These are phyloP conservation scores for Pteromalus puparum DNA, from an alignment of 1,140 invertebrate genomes.

Conservation along the genomic window DNA sequence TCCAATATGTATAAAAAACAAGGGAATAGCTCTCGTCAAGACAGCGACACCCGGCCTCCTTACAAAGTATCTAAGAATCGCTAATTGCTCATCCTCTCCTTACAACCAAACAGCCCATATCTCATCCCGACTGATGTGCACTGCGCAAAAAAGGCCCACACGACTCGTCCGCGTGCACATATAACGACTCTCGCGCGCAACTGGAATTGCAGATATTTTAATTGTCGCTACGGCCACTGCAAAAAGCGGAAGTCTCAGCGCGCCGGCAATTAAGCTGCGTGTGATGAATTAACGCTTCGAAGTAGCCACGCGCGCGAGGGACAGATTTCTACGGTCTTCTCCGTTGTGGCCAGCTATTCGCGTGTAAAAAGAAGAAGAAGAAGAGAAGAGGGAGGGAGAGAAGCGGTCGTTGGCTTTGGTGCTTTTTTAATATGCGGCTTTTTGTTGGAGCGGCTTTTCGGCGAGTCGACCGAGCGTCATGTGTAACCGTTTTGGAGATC, in stretches of 20 bases:
- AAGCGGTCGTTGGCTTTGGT: slow-evolving; percentile 37
- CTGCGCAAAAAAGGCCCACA: slow-evolving; percentile 10
- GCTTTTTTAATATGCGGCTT: slow-evolving; percentile 44
- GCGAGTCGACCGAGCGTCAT: background rate
- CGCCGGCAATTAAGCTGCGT: slow-evolving; percentile 36
- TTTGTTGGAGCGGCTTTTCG: slow-evolving; percentile 29
- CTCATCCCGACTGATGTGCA: background rate
- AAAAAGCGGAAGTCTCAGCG: background rate
- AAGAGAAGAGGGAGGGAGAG: background rate
- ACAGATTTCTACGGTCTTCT: background rate
- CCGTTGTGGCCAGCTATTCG: background rate
- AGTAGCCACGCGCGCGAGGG: background rate
- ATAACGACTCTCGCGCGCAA: slow-evolving; percentile 38
- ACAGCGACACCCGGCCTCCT: background rate
- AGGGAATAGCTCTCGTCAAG: background rate
- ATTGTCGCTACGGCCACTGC: background rate
- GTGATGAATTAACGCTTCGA: slow-evolving; percentile 5
- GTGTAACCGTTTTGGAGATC: background rate
- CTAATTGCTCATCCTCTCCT: slow-evolving; percentile 17
- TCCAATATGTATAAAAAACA: background rate
- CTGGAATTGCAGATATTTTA: slow-evolving; percentile 51
- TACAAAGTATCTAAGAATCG: slow-evolving; percentile 29
- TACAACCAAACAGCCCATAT: background rate
- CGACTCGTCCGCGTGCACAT: background rate
- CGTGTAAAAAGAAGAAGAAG: slow-evolving; percentile 8